A percentile compares a stretch with the other conserved stretches of the same genome.
Evolutionary conservation across 2,888 invertebrate genomes (phyloP).

Genomic region (Drosophila cracens): DNA sequence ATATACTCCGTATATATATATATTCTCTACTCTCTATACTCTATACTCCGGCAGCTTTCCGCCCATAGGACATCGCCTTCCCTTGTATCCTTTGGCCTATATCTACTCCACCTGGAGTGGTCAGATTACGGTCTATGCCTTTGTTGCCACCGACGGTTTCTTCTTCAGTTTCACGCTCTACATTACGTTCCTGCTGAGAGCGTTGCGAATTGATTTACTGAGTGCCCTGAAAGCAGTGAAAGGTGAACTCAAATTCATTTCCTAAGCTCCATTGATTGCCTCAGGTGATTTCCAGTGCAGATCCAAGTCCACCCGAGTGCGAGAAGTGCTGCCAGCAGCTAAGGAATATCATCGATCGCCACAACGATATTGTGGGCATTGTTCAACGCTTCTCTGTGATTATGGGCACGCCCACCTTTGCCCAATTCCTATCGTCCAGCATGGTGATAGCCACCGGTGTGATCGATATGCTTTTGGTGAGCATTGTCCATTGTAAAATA

Average conservation of each 20-base stretch:
- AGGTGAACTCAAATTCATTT: constrained; percentile 19
- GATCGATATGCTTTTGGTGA: constrained; percentile 66
- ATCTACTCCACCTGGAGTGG: constrained; percentile 68
- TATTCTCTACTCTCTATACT: background rate
- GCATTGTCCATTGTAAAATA: background rate
- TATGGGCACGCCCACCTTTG: constrained; percentile 65
- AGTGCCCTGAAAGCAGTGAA: constrained; percentile 17
- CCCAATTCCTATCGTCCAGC: constrained; percentile 63
- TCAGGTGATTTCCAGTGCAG: constrained; percentile 9
- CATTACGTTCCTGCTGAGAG: constrained; percentile 50
- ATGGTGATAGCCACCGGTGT: constrained; percentile 68
- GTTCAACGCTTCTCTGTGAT: constrained; percentile 58
- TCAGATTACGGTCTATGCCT: constrained; percentile 68
- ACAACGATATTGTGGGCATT: constrained; percentile 62
- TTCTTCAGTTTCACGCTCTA: constrained; percentile 71
- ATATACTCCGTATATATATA: background rate
- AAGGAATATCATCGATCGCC: constrained; percentile 59
- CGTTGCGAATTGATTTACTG: constrained; percentile 51
- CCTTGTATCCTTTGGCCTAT: constrained; percentile 62
- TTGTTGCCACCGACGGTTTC: constrained; percentile 66
- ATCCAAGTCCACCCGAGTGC: constrained; percentile 25
- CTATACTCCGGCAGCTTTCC: constrained; percentile 43
- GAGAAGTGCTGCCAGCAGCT: constrained; percentile 52
- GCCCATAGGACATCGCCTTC: constrained; percentile 50
- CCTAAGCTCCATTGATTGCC: background rate